Evolutionary conservation across 1,140 invertebrate species (phyloP), one percentile per base, ranked within the genome.

Genomic region (Paracyclopina nana): DNA sequence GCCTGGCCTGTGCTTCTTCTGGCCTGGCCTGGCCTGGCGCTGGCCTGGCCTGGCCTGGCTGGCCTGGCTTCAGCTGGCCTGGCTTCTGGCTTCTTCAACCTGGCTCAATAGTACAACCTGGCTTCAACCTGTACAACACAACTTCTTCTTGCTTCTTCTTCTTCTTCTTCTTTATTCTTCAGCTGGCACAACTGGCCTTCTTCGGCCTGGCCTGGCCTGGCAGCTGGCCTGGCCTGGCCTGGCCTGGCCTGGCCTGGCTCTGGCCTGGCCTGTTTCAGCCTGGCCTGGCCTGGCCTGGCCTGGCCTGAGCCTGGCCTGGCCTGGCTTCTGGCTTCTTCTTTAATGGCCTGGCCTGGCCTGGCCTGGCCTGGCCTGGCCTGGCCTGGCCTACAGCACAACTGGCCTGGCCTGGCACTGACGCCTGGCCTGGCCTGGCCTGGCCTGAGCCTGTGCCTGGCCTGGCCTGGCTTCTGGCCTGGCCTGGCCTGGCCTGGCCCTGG

Each of bases 31-130:
- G 56, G 54, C 55, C 55, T 58, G 56, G 54, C 55, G 55, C 55
- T 58, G 56, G 54, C 55, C 55, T 58, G 56, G 54, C n/a, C n/a
- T n/a, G n/a, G n/a, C n/a, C n/a, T n/a, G n/a, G n/a, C n/a, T n/a
- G n/a, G n/a, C n/a, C n/a, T 58, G 56, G 54, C 55, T 55, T 58
- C 56, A 46, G 55, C 55, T 58, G 56, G 54, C 55, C 55, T 58
- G 56, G 54, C 55, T 55, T 58, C 38, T n/a, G 28, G 31, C 40
- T 56, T 41, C 34, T 53, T 48, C 57, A 56, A 46, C 54, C 55
- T 54, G 55, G 41, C 55, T 52, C 56, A 49, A 46, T 57, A 46
- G 43, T 53, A 55, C 56, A 54, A 46, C 54, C 55, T 56, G 54
- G 54, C 55, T 54, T 55, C 46, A 48, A 54, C 54, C 52, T 30